Base-by-base conservation (phyloP, 2,113 vertebrate species). In the Oceanites oceanicus region DNA sequence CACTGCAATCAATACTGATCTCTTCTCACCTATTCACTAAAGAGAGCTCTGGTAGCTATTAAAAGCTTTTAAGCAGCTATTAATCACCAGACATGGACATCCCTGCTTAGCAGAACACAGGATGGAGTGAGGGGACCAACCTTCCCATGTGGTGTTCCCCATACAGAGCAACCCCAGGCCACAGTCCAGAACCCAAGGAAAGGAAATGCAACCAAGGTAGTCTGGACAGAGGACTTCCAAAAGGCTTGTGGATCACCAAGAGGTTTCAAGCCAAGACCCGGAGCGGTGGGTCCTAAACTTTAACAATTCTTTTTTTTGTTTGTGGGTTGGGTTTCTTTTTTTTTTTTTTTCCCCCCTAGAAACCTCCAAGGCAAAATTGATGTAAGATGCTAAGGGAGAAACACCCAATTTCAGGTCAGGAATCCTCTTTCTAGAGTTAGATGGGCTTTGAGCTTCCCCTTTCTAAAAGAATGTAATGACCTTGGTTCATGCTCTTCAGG, bases 221-320 rank as follows among this genome's bases (percentile, higher is more conserved):
- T 97, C 93, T 97, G 96, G 96, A 97, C 96, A 96, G 96, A 97
- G 84, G 96, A 97, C 96, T 97, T 96, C 96, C 96, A 91, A 97
- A 97, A 96, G 91, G 96, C 96, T 93, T 97, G 94, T 97, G 96
- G 96, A 97, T 97, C 96, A 97, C 93, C 96, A 97, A 97, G 96
- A 96, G 96, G 91, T 94, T 97, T 96, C 96, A 97, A 96, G 96
- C 96, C 92, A 97, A 97, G 94, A 96, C 94, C 96, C 94, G 88
- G 90, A 97, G 96, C 74, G 96, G 96, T 97, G 96, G 94, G 96
- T 97, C 92, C 94, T 88, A 93, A 95, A 94, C 42, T 91, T 96
- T 90, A 91, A 91, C 34, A 63, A 36, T 84, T 92, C 15, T 84
- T 55, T 77, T 55, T 47, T 66, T 26, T 7, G 1, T 62, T 52